A percentile compares a stretch with the other conserved stretches of the same genome.
These are phyloP conservation scores for Geodia barretti DNA, from an alignment of 37 sponge, comb jelly and placozoan genomes.

Conservation along the genomic window DNA sequence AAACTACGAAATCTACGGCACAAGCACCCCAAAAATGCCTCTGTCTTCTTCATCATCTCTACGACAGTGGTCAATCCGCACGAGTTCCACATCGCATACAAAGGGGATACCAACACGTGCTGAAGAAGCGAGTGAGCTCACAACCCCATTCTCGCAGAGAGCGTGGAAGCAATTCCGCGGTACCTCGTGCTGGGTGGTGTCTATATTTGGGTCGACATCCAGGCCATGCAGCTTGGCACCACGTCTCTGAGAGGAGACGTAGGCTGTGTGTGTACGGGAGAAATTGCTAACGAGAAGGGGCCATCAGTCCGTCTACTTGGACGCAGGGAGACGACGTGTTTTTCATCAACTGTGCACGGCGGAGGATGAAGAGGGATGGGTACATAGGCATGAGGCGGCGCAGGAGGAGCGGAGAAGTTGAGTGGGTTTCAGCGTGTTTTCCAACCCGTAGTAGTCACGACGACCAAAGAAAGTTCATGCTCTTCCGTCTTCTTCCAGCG, in stretches of 20 bases:
- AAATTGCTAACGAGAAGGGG: not conserved
- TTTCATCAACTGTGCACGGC: constrained; percentile 49
- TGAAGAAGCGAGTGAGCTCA: not conserved
- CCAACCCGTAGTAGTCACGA: constrained; percentile 18
- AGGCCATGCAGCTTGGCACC: too few species aligned
- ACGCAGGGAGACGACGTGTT: constrained; percentile 40
- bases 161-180: constrained; percentile 18
- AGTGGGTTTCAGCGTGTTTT: constrained; percentile 22
- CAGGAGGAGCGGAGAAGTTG: not conserved
- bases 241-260: too few species aligned
- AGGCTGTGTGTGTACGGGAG: too few species aligned
- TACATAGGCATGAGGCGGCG: constrained; percentile 32
- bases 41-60: constrained; percentile 40
- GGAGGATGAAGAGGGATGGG: constrained; percentile 26
- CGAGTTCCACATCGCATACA: constrained; percentile 55
- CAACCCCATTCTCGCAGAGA: not conserved
- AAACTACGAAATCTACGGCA: constrained; percentile 15
- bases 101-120: constrained; percentile 1
- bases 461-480: constrained; percentile 11
- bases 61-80: constrained; percentile 27
- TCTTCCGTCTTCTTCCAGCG: constrained; percentile 33
- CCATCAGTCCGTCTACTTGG: constrained; percentile 30
- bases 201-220: too few species aligned
- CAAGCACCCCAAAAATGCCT: constrained; percentile 25
- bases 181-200: constrained; percentile 69